Evolutionary conservation across 2,888 invertebrate species (phyloP).

Genomic region (Drosophila monieri): DNA sequence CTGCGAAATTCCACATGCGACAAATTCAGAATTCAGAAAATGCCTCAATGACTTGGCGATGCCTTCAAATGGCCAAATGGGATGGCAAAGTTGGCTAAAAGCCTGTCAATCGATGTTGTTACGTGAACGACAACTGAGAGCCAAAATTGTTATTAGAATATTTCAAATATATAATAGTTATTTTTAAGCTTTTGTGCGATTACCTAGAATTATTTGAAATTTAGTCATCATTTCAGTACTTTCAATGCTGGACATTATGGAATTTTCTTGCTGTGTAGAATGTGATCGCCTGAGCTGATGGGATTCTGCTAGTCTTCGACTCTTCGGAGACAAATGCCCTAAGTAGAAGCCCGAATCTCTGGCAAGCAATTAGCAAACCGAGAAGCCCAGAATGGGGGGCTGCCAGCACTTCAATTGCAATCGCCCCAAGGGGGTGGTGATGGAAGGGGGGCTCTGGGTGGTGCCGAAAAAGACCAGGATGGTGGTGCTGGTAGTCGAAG

Average conservation of each 20-base stretch:
- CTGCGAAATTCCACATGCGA: constrained; percentile 70
- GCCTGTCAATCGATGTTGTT: constrained; percentile 63
- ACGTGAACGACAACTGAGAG: constrained; percentile 13
- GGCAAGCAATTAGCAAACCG: constrained; percentile 70
- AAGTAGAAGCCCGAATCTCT: constrained; percentile 62
- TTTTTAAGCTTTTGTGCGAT: background rate
- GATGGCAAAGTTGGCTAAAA: constrained; percentile 57
- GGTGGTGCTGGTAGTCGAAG: background rate
- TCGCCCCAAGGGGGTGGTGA: constrained; percentile 34
- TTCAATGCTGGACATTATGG: background rate
- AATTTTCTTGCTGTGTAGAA: background rate
- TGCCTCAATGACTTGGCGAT: constrained; percentile 21
- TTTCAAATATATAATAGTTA: background rate
- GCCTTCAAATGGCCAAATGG: constrained; percentile 47
- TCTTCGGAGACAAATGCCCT: constrained; percentile 47
- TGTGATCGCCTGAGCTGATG: background rate
- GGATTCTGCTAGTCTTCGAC: constrained; percentile 1
- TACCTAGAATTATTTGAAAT: background rate
- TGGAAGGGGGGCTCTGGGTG: constrained; percentile 5
- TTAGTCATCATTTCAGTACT: background rate
- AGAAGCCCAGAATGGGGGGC: constrained; percentile 47
- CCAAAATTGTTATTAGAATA: background rate
- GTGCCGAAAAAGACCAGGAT: constrained; percentile 21
- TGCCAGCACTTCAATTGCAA: constrained; percentile 55
- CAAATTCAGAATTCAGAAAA: constrained; percentile 42